phyloP scores from a whole-genome alignment of 2,113 vertebrate species.

The Crypturellus undulatus region DNA sequence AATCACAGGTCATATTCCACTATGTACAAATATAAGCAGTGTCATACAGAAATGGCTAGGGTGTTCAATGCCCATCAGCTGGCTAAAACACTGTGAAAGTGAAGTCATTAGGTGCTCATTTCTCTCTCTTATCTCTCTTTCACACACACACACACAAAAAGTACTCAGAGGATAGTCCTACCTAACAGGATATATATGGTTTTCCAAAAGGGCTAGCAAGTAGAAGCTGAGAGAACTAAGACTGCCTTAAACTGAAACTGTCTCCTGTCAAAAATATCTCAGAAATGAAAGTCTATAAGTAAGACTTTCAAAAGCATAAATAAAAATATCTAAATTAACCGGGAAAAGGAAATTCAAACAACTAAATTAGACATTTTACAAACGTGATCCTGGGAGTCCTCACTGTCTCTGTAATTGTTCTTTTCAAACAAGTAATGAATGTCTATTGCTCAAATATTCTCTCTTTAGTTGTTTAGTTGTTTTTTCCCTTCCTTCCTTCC shows the following conservation, averaged over 20 bases:
- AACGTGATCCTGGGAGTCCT: not conserved
- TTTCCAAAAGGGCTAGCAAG: not conserved
- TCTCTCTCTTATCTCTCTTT: not conserved
- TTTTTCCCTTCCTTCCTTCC: not conserved
- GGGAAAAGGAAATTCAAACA: not conserved
- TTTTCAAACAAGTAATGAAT: not conserved
- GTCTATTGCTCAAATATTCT: not conserved
- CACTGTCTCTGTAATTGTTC: not conserved
- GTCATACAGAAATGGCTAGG: not conserved
- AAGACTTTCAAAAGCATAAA: not conserved
- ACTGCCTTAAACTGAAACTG: not conserved
- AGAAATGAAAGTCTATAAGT: not conserved
- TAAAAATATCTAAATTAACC: not conserved
- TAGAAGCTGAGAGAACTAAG: not conserved
- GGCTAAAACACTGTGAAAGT: not conserved
- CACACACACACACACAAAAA: no score
- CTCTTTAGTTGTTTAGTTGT: not conserved
- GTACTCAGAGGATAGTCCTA: not conserved
- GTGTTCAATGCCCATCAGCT: not conserved
- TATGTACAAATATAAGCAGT: not conserved
- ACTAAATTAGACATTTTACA: not conserved
- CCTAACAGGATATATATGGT: not conserved
- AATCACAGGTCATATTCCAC: not conserved
- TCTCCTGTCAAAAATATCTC: not conserved
- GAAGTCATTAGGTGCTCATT: not conserved